Percentiles rank a stretch among this genome's conserved stretches.
These are phyloP conservation scores for Ptychodera flava DNA, from an alignment of 35 echinoderm and acorn worm genomes.

Conservation along the genomic window DNA sequence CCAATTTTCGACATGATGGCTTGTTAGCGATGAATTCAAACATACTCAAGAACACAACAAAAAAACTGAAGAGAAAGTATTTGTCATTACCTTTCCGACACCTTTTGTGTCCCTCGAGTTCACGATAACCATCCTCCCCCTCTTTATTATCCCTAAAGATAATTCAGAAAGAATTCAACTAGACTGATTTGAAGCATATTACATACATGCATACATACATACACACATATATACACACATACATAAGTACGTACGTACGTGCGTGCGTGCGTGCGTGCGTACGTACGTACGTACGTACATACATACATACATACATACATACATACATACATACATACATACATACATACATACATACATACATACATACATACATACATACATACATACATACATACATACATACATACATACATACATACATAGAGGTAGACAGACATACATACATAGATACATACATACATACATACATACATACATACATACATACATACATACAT, in stretches of 20 bases:
- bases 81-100: too few species aligned
- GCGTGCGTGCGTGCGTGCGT: neutral
- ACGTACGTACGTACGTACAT: neutral
- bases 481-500: constrained; percentile 2
- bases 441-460: neutral
- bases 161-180: too few species aligned
- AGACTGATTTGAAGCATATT: too few species aligned
- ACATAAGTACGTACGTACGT: neutral
- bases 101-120: too few species aligned
- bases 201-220: neutral
- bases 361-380: constrained; percentile 2
- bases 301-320: constrained; percentile 2
- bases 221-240: neutral
- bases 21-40: too few species aligned
- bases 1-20: too few species aligned
- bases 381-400: constrained; percentile 2
- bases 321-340: constrained; percentile 1
- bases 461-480: constrained; percentile 2
- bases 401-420: constrained; percentile 2
- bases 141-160: too few species aligned
- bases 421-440: neutral
- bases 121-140: too few species aligned
- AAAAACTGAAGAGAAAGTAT: too few species aligned
- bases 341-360: constrained; percentile 2
- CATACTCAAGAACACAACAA: too few species aligned